Evolutionary conservation across 2,113 vertebrate species (phyloP).

Genomic region (Antechinus flavipes): DNA sequence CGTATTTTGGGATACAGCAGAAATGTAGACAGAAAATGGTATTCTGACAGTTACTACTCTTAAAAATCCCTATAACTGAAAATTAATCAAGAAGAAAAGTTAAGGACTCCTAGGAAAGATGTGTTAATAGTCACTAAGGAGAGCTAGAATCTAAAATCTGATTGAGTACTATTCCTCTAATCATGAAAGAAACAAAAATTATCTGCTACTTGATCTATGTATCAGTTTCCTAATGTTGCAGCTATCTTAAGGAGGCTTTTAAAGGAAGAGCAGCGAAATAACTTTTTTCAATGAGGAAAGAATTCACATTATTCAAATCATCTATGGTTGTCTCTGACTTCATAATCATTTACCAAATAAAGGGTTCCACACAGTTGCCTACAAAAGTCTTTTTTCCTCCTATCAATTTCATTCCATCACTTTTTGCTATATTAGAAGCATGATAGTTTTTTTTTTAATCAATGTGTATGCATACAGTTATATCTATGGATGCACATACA

Average conservation of each 20-base stretch:
- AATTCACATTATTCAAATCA: conserved; percentile 51
- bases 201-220: conserved; percentile 15
- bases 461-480: conserved; percentile 10
- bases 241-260: conserved; percentile 52
- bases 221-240: not conserved
- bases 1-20: not conserved
- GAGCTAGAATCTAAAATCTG: conserved; percentile 12
- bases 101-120: conserved; percentile 42
- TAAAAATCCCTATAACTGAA: conserved; percentile 48
- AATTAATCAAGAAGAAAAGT: conserved; percentile 56
- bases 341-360: conserved; percentile 66
- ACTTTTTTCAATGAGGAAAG: conserved; percentile 45
- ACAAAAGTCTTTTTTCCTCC: conserved; percentile 5
- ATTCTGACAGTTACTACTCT: conserved; percentile 46
- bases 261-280: conserved; percentile 51
- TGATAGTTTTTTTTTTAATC: not conserved
- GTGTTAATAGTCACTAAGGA: conserved; percentile 5
- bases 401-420: not conserved
- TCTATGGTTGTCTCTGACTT: conserved; percentile 64
- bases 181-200: conserved; percentile 37
- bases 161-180: not conserved
- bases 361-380: conserved; percentile 39
- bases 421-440: conserved; percentile 36
- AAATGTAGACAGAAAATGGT: not conserved
- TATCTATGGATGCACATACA: not conserved